phyloP scores from a whole-genome alignment of 2,113 vertebrate genomes.

The Acinonyx jubatus region DNA sequence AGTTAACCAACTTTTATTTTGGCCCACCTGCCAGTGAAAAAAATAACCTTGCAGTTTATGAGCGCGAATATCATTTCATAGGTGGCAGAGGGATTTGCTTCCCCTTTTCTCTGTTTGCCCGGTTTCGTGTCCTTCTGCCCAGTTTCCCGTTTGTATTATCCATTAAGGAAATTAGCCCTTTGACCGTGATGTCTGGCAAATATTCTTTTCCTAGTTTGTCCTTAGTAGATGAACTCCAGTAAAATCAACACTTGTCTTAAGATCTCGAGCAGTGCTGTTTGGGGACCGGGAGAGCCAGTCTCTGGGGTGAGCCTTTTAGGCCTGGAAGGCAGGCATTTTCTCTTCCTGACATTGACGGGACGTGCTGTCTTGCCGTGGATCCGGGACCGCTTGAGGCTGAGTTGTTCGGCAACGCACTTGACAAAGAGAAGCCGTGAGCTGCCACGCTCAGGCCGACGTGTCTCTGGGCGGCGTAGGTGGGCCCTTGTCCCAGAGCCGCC shows the following conservation, averaged over 20 bases:
- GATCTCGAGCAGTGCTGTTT: background rate
- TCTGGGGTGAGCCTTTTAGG: background rate
- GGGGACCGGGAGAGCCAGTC: background rate
- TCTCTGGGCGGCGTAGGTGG: background rate
- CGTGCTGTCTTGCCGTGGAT: background rate
- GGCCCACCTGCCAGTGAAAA: background rate
- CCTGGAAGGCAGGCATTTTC: background rate
- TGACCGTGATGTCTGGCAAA: background rate
- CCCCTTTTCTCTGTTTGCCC: background rate
- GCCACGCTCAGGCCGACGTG: fast-evolving
- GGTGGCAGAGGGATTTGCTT: background rate
- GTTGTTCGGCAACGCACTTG: background rate
- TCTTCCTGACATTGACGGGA: background rate
- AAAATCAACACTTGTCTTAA: background rate
- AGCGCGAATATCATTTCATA: background rate
- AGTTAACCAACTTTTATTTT: background rate
- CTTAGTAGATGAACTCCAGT: background rate
- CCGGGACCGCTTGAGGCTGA: no score
- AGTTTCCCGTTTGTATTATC: background rate
- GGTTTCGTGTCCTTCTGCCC: background rate
- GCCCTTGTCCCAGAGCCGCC: background rate
- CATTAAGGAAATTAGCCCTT: background rate
- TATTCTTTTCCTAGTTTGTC: background rate
- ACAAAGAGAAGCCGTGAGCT: background rate
- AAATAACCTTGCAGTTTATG: background rate